These are phyloP conservation scores for Drosophila buzzatii DNA, from an alignment of 2,888 invertebrate genomes.

Conservation along the genomic window DNA sequence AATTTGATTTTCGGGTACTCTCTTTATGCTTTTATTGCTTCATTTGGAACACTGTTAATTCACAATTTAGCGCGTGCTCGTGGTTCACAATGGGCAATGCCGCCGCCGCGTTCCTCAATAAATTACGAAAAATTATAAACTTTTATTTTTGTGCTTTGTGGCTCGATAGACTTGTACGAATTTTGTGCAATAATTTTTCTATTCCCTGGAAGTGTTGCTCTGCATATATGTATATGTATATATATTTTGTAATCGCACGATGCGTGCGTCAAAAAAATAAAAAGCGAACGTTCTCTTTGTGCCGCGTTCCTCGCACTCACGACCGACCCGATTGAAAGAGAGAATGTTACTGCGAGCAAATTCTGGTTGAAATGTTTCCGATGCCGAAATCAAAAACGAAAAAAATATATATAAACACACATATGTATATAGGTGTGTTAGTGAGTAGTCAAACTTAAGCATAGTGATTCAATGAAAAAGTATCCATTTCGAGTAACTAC, in stretches of 20 bases:
- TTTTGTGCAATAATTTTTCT: constrained; percentile 61
- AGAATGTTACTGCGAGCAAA: constrained; percentile 46
- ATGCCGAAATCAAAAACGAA: constrained; percentile 29
- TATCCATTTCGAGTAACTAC: constrained; percentile 21
- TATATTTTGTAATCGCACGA: constrained; percentile 51
- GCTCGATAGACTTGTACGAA: constrained; percentile 44
- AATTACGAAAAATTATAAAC: background rate
- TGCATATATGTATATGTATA: constrained; percentile 12
- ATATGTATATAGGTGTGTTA: constrained; percentile 9
- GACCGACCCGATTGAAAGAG: constrained; percentile 50
- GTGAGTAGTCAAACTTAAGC: constrained; percentile 20
- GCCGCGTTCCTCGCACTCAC: constrained; percentile 13
- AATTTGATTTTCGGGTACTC: constrained; percentile 26
- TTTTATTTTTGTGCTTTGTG: constrained; percentile 3
- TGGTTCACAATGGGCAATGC: constrained; percentile 28
- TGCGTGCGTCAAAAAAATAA: constrained; percentile 53
- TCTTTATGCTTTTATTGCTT: constrained; percentile 21
- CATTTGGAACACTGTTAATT: constrained; percentile 33
- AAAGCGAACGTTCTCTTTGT: constrained; percentile 48
- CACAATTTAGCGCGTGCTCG: constrained; percentile 32
- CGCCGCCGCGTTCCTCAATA: constrained; percentile 21
- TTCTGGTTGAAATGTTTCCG: constrained; percentile 36
- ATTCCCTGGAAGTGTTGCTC: constrained; percentile 39
- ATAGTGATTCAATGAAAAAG: constrained; percentile 31
- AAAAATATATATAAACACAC: constrained; percentile 1